Percentiles rank a stretch among this genome's conserved stretches.
phyloP scores from a whole-genome alignment of 2,113 vertebrate species.

The Seriola dumerili region DNA sequence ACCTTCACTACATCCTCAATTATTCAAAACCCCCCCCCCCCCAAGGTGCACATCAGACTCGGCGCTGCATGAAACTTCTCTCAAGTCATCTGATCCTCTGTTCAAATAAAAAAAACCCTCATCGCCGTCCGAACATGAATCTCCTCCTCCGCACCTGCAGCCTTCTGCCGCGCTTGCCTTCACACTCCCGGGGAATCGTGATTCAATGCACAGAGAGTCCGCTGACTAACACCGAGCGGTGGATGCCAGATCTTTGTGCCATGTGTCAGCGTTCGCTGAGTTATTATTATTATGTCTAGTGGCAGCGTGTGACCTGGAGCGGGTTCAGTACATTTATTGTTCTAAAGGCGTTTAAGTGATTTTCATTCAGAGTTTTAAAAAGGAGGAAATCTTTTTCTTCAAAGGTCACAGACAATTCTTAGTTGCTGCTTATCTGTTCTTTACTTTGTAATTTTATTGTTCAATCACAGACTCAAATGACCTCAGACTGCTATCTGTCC shows the following conservation, averaged over 20 bases:
- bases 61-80: background rate
- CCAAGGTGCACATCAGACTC: background rate
- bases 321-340: background rate
- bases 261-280: background rate
- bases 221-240: background rate
- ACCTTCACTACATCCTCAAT: background rate
- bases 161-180: background rate
- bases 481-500: no score
- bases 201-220: background rate
- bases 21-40: background rate
- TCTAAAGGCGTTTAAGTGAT: background rate
- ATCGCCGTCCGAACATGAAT: background rate
- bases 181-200: background rate
- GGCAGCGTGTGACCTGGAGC: background rate
- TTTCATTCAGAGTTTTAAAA: background rate
- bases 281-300: background rate
- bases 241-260: background rate
- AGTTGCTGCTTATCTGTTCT: no score
- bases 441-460: no score
- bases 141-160: conserved; percentile 1
- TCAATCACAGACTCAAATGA: no score
- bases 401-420: no score
- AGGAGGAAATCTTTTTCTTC: no score
- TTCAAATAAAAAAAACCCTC: background rate
- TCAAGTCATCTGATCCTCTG: background rate